Conservation (phyloP, 2,888 invertebrate genomes). For the Hypselothyrea guttata region DNA sequence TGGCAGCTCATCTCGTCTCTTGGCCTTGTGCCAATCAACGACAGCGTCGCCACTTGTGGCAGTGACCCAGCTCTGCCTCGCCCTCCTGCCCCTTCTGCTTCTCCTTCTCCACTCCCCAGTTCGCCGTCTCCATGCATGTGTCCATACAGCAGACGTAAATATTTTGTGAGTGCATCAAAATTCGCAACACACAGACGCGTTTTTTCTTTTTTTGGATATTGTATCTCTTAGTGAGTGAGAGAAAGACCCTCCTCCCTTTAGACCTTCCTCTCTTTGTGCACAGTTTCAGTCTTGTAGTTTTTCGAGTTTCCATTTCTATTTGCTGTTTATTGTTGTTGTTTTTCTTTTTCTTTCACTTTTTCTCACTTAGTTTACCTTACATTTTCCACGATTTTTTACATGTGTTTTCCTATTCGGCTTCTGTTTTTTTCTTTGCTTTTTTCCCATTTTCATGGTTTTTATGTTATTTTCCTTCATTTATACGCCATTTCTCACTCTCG, state of each 20-base stretch:
- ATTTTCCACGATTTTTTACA: constrained; percentile 64
- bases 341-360: constrained; percentile 7
- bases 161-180: constrained; percentile 71
- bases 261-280: not conserved
- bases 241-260: not conserved
- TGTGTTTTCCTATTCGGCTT: constrained; percentile 15
- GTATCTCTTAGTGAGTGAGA: constrained; percentile 6
- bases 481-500: constrained; percentile 45
- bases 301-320: constrained; percentile 31
- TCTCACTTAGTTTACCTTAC: constrained; percentile 67
- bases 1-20: constrained; percentile 24
- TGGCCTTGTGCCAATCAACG: constrained; percentile 75
- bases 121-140: not conserved
- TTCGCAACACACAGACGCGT: constrained; percentile 57
- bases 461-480: constrained; percentile 66
- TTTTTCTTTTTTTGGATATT: constrained; percentile 32
- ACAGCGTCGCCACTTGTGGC: constrained; percentile 69
- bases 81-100: too few relatives aligned
- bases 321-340: not conserved
- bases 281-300: constrained; percentile 16
- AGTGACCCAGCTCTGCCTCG: constrained; percentile 41
- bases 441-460: constrained; percentile 47
- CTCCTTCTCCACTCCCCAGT: too few relatives aligned
- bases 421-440: not conserved
- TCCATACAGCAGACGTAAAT: constrained; percentile 10